Evolutionary conservation across 2,113 vertebrate genomes (phyloP).

Genomic region (Hemiscyllium ocellatum): DNA sequence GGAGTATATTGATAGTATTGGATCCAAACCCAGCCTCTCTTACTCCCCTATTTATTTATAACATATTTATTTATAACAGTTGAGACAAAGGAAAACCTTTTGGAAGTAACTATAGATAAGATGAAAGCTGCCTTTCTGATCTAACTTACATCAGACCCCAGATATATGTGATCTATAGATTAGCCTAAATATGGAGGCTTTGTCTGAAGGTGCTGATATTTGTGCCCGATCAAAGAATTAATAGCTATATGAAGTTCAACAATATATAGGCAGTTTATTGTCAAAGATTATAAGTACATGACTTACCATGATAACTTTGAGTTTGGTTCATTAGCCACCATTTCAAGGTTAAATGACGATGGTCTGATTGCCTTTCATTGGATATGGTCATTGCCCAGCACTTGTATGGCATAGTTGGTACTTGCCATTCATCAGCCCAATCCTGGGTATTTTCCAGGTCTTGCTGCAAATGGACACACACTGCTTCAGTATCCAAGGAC

Average conservation of each 20-base stretch:
- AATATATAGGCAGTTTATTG: background rate
- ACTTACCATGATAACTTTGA: background rate
- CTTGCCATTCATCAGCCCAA: too few species aligned
- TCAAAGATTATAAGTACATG: background rate
- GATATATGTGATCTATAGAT: background rate
- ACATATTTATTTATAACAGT: background rate
- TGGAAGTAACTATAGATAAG: background rate
- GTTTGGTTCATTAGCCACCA: background rate
- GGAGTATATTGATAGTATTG: background rate
- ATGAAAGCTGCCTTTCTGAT: background rate
- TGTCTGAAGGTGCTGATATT: background rate
- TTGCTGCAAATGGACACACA: too few species aligned
- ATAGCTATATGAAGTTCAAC: background rate
- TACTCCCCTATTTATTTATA: slow-evolving; percentile 2
- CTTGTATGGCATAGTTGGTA: too few species aligned
- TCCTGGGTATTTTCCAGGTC: too few species aligned
- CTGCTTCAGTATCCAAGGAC: too few species aligned
- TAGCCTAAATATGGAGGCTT: background rate
- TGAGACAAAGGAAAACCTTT: background rate
- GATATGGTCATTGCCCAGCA: too few species aligned
- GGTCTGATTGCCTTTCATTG: too few species aligned
- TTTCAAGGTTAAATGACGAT: background rate
- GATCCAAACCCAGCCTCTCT: background rate
- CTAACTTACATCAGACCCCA: background rate
- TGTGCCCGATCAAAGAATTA: background rate